Percentiles rank a stretch among this genome's conserved stretches.
These are phyloP conservation scores for Boloria euphrosyne DNA, from an alignment of 2,888 invertebrate species.

Conservation along the genomic window DNA sequence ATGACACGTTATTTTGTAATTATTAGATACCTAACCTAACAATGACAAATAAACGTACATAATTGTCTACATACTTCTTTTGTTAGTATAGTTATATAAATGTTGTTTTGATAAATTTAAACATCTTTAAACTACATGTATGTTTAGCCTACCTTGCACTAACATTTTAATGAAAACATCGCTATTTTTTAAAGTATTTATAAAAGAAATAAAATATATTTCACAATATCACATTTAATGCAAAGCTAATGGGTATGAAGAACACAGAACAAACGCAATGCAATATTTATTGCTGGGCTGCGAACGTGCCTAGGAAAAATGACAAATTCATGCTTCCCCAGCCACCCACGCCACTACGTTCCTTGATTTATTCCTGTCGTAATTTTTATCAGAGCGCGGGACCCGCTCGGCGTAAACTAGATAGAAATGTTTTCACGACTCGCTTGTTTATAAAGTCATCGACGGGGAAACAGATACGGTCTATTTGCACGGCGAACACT, in stretches of 20 bases:
- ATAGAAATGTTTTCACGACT: conserved; percentile 77
- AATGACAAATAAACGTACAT: too few species aligned
- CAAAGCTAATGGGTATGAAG: conserved; percentile 51
- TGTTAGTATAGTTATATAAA: too few species aligned
- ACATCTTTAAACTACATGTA: too few species aligned
- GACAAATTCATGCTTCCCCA: conserved; percentile 79
- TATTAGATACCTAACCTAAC: too few species aligned
- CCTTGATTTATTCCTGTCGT: conserved; percentile 74
- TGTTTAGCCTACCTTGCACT: too few species aligned
- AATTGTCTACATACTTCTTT: too few species aligned
- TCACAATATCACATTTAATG: conserved; percentile 14
- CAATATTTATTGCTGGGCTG: conserved; percentile 80
- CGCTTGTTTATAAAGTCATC: conserved; percentile 79
- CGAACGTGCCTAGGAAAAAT: conserved; percentile 80
- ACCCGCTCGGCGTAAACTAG: conserved; percentile 70
- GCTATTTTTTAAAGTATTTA: too few species aligned
- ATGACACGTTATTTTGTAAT: too few species aligned
- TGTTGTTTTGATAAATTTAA: too few species aligned
- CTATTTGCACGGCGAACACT: conserved; percentile 65
- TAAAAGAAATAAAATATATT: background rate
- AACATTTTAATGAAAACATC: too few species aligned
- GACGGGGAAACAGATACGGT: conserved; percentile 74
- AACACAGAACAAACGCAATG: conserved; percentile 71
- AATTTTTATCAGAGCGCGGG: conserved; percentile 76
- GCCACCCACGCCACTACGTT: conserved; percentile 52